phyloP scores from a whole-genome alignment of 2,113 vertebrate species.

The Copsychus sechellarum region DNA sequence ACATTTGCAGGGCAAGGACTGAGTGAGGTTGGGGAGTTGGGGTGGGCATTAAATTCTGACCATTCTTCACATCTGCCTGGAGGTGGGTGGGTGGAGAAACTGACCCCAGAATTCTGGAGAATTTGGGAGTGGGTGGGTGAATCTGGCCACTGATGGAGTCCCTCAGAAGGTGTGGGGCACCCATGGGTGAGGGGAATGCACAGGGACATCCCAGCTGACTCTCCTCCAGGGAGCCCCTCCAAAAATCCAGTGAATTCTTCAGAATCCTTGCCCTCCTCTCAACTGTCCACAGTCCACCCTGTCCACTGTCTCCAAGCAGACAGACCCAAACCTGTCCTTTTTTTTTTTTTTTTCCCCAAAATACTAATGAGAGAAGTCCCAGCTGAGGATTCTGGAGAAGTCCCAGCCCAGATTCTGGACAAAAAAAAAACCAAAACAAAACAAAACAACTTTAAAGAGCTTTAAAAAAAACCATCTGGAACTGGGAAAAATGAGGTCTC shows the following conservation, averaged over 20 bases:
- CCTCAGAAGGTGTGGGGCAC: neutral
- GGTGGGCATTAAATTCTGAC: neutral
- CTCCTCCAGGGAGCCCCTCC: neutral
- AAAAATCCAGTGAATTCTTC: neutral
- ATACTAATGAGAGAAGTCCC: neutral
- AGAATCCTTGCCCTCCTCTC: neutral
- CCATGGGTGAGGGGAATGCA: neutral
- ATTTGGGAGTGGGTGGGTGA: neutral
- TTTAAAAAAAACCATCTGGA: neutral
- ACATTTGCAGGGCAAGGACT: neutral
- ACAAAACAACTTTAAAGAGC: neutral
- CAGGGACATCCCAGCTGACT: neutral
- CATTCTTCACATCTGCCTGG: fast-evolving
- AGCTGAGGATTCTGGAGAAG: neutral
- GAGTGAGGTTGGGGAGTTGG: neutral
- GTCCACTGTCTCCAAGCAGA: neutral
- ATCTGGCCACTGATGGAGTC: neutral
- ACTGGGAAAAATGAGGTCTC: neutral
- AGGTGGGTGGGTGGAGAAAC: fast-evolving
- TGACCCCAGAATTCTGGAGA: neutral
- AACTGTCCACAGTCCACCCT: no score
- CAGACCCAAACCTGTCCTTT: neutral
- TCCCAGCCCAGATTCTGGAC: neutral
- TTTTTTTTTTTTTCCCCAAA: neutral
- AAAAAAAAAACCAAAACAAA: no score